phyloP scores from a whole-genome alignment of 2,888 invertebrate species.

The Anoncus sp. region DNA sequence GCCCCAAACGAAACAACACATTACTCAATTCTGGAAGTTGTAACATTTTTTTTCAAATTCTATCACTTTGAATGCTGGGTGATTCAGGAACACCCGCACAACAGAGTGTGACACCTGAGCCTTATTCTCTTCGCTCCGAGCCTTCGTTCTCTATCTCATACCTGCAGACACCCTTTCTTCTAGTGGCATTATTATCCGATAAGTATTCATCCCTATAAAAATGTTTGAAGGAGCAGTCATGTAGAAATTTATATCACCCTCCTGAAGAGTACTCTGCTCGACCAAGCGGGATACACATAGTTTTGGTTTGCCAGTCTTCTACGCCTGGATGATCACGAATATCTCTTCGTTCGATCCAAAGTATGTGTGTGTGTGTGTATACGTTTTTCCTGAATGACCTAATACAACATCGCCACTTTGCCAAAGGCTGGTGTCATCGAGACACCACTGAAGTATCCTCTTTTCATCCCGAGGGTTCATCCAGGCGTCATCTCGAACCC shows the following conservation, averaged over 20 bases:
- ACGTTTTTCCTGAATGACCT: slow-evolving; percentile 29
- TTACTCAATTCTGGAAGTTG: not conserved
- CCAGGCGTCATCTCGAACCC: slow-evolving; percentile 31
- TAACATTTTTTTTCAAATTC: not conserved
- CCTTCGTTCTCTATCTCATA: too few species aligned
- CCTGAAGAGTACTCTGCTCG: not conserved
- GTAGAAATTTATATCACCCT: slow-evolving; percentile 19
- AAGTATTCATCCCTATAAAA: slow-evolving; percentile 1
- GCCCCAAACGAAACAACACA: not conserved
- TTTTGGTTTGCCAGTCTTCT: slow-evolving; percentile 38
- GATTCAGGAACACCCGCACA: not conserved
- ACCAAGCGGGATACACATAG: not conserved
- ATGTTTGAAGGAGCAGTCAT: not conserved
- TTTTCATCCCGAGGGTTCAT: slow-evolving; percentile 39
- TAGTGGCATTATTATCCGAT: slow-evolving; percentile 28
- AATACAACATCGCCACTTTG: slow-evolving; percentile 38
- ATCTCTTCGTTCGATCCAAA: slow-evolving; percentile 17
- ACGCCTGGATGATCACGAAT: slow-evolving; percentile 13
- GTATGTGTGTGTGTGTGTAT: too few species aligned
- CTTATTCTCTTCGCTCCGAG: not conserved
- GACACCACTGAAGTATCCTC: slow-evolving; percentile 41
- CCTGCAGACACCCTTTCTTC: not conserved
- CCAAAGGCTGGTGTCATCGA: slow-evolving; percentile 47
- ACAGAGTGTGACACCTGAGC: not conserved
- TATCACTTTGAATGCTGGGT: not conserved